Conservation (phyloP, 2,888 invertebrate species). For the Sycophila texana region DNA sequence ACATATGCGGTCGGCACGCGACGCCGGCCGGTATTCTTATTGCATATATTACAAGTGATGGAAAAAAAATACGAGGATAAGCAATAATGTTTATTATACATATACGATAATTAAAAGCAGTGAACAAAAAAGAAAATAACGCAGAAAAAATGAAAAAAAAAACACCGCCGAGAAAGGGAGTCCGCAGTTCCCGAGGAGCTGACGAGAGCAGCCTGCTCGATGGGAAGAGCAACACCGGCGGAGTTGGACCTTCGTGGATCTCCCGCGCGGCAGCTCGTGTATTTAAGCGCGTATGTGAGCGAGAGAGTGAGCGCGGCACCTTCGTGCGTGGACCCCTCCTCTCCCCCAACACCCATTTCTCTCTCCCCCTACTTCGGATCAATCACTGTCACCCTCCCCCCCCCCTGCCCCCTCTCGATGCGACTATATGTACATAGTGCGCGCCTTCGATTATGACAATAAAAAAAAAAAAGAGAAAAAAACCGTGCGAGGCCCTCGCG, state of each 20-base stretch:
- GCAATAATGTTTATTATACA: slow-evolving; percentile 53
- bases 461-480: slow-evolving; percentile 23
- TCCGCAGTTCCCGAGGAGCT: no score
- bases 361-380: slow-evolving; percentile 37
- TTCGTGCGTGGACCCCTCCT: not conserved
- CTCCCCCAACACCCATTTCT: no score
- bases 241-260: no score
- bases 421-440: slow-evolving; percentile 55
- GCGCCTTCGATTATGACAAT: slow-evolving; percentile 58
- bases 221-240: no score
- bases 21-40: slow-evolving; percentile 44
- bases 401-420: slow-evolving; percentile 38
- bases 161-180: not conserved
- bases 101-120: slow-evolving; percentile 3
- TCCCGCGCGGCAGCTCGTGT: no score
- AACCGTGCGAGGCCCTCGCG: not conserved
- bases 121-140: not conserved
- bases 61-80: slow-evolving; percentile 45
- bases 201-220: no score
- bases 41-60: slow-evolving; percentile 22
- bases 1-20: slow-evolving; percentile 29
- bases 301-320: not conserved
- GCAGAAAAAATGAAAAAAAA: no score
- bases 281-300: slow-evolving; percentile 2
- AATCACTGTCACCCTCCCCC: slow-evolving; percentile 23